Conservation (phyloP, 2,888 invertebrate species). For the Entomobrya multifasciata region DNA sequence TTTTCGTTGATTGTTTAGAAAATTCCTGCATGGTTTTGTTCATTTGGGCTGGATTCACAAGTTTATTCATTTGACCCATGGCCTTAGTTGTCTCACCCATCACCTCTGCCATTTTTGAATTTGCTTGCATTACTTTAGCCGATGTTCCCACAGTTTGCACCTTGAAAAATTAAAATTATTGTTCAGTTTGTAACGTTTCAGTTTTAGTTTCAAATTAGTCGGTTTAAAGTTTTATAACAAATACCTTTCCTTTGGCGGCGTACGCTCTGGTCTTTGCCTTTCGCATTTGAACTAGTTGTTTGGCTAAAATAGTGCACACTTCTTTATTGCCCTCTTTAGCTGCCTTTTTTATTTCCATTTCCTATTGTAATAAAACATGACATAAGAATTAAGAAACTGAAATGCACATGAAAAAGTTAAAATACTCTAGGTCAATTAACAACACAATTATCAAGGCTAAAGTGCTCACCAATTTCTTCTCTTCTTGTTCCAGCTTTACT, state of each 20-base stretch:
- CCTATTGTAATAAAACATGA: conserved; percentile 83
- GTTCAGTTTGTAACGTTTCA: background rate
- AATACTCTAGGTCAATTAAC: too few relatives aligned
- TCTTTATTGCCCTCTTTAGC: conserved; percentile 94
- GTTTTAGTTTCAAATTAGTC: background rate
- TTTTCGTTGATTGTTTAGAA: conserved; percentile 90
- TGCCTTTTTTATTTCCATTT: conserved; percentile 93
- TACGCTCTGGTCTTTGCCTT: conserved; percentile 93
- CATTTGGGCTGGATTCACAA: conserved; percentile 92
- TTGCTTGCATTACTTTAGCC: conserved; percentile 94
- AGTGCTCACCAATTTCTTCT: conserved; percentile 89
- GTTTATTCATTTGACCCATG: conserved; percentile 93
- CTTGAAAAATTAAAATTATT: conserved; percentile 80
- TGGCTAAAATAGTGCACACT: conserved; percentile 91
- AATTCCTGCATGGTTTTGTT: conserved; percentile 92
- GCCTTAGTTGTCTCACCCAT: conserved; percentile 94
- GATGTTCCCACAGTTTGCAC: conserved; percentile 89
- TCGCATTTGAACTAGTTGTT: conserved; percentile 92
- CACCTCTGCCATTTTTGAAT: conserved; percentile 91
- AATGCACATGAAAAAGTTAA: too few relatives aligned
- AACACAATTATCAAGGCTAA: background rate
- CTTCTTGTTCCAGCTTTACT: conserved; percentile 90
- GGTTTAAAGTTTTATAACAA: conserved; percentile 30
- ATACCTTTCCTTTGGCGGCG: conserved; percentile 90
- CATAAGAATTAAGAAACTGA: conserved; percentile 1